These are phyloP conservation scores for Eriosoma lanigerum DNA, from an alignment of 1,140 invertebrate genomes.

Conservation along the genomic window DNA sequence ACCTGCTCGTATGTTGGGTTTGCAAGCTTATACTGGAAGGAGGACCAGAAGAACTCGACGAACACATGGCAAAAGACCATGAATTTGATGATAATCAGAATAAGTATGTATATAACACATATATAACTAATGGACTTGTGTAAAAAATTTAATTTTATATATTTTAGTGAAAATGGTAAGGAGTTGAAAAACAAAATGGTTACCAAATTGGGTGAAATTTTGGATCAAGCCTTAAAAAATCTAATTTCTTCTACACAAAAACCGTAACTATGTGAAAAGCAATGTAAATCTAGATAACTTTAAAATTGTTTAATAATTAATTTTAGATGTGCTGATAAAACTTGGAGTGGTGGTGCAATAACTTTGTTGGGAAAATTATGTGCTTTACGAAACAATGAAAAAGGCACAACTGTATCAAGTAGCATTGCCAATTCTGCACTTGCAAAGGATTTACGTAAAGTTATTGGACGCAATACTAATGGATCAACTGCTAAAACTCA, in stretches of 20 bases:
- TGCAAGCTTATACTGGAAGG: conserved; percentile 45
- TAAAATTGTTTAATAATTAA: neutral
- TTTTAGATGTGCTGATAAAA: conserved; percentile 31
- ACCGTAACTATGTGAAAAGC: conserved; percentile 13
- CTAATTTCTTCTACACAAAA: conserved; percentile 49
- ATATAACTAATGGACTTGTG: neutral
- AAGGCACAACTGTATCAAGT: conserved; percentile 37
- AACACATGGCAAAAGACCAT: conserved; percentile 42
- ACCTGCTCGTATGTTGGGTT: conserved; percentile 43
- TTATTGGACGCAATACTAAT: conserved; percentile 38
- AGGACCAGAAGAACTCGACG: conserved; percentile 45
- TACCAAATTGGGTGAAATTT: conserved; percentile 45
- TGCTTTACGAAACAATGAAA: conserved; percentile 47
- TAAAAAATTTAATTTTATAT: neutral
- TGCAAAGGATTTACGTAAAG: conserved; percentile 39
- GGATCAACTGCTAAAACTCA: conserved; percentile 9
- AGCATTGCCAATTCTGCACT: conserved; percentile 44
- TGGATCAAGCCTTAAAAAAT: conserved; percentile 48
- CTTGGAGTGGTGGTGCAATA: conserved; percentile 50
- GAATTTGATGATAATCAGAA: conserved; percentile 37
- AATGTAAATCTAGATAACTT: no score
- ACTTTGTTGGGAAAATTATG: conserved; percentile 53
- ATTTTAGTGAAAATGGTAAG: conserved; percentile 45
- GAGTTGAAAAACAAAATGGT: conserved; percentile 50
- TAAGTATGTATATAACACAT: neutral